Evolutionary conservation across 2,888 invertebrate species (phyloP), one percentile per base, ranked within the genome.

Genomic region (Drosophila formosana): DNA sequence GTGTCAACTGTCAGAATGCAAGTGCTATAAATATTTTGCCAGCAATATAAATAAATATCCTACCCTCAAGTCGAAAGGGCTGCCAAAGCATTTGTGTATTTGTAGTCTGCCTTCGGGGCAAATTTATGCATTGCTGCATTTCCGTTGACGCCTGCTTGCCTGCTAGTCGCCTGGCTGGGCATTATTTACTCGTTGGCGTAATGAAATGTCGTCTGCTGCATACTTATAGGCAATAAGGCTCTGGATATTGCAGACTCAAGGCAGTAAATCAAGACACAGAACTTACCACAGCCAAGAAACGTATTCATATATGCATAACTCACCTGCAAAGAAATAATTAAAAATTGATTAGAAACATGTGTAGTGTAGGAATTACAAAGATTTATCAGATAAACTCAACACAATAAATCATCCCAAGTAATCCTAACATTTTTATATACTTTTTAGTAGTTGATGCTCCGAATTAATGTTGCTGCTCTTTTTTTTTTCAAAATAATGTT

Each of bases 111-210:
- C 52, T 56, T 51, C 57, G 49, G 39, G 49, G 56, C 6, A 71
- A 67, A 71, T 78, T 75, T 78, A 78, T 75, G 67, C 65, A 67
- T 50, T 67, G 75, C 71, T 56, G 64, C 66, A 64, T 65, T 72
- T 77, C 47, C 62, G 56, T 51, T 45, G 56, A 71, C 62, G 56
- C 30, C 58, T 62, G 37, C 37, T n/a, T 5, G 75, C 9, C 49
- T 57, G 25, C 47, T 41, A 23, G 18, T n/a, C 11, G 43, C 43
- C 8, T 53, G 30, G 9, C 28, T 53, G 30, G 11, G 28, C 41
- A 58, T 56, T 56, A 67, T 67, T 67, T 52, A 70, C 62, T 45
- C 49, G 9, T 28, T 61, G 50, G 26, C 13, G 23, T 49, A 60
- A 60, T 64, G 57, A 66, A 61, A 61, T 46, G 41, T 28, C 34